Evolutionary conservation across 2,113 vertebrate genomes (phyloP).

Genomic region (Typhlomys cinereus): DNA sequence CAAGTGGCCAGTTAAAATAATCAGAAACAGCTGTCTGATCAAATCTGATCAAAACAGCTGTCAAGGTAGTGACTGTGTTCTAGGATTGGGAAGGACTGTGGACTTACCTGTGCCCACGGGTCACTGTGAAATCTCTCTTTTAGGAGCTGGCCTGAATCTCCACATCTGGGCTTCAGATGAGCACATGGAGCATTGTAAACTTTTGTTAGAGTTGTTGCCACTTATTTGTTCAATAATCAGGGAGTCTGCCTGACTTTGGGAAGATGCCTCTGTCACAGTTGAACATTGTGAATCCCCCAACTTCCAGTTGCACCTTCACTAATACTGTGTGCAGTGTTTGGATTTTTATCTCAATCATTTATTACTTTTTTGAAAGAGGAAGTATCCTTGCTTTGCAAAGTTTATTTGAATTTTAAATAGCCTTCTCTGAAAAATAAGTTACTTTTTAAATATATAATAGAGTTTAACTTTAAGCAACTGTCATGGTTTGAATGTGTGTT

Average conservation of each 20-base stretch:
- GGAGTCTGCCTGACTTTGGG: background rate
- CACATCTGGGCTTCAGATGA: background rate
- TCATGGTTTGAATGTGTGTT: too few relatives aligned
- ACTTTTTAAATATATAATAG: too few relatives aligned
- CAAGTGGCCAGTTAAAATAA: background rate
- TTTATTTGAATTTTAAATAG: background rate
- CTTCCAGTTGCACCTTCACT: background rate
- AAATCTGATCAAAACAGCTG: background rate
- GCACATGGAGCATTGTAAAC: background rate
- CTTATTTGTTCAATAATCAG: background rate
- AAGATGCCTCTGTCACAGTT: background rate
- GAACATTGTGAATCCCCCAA: background rate
- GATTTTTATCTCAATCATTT: background rate
- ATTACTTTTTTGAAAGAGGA: background rate
- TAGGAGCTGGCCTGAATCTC: background rate
- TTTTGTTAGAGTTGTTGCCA: background rate
- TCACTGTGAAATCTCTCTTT: background rate
- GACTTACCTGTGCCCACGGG: accelerated
- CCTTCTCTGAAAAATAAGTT: background rate
- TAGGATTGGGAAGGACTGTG: background rate
- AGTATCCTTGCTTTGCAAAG: background rate
- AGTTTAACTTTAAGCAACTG: too few relatives aligned
- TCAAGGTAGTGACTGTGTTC: background rate
- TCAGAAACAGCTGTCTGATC: background rate
- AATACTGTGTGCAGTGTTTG: background rate